Evolutionary conservation across 2,888 invertebrate species (phyloP), one percentile per base, ranked within the genome.

Genomic region (Silvanus unidentatus): DNA sequence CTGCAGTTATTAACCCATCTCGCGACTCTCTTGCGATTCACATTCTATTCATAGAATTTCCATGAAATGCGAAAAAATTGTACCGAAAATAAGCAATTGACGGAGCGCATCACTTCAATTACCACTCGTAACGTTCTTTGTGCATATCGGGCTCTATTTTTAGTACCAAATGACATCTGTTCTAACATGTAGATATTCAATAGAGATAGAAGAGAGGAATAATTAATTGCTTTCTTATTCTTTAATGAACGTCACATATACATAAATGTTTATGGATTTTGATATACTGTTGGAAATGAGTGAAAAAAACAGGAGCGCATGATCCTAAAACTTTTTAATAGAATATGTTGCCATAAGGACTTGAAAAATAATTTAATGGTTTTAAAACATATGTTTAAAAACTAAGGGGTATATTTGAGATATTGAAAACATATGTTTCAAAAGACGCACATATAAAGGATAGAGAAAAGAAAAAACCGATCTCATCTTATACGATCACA

Each of bases 301-400:
- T n/a, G n/a, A 32, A 32, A 32, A 32, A 32, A 32, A 12, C 3
- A 12, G 4, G n/a, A 22, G 22, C 3, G 22, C 3, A 22, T 22
- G 4, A 22, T 5, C 22, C 22, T 8, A 22, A 22, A n/a, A n/a
- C n/a, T 8, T 22, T 22, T 5, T 22, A 32, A 32, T 32, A 32
- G n/a, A 32, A 32, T 32, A 22, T 22, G 32, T 32, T n/a, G 10
- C 32, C 32, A 32, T 32, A 32, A 32, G 32, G 13, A 22, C 22
- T 22, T 32, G 54, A 54, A 54, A 54, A 54, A 54, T 54, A 52
- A 54, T 54, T 53, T 57, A 57, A 57, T 54, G 51, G 53, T 49
- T 52, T 50, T 50, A 49, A 50, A 50, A 54, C 44, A 54, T 53
- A 57, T 57, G 52, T 54, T 49, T 52, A 43, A 52, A 42, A 35